These are phyloP conservation scores for Vimba vimba DNA, from an alignment of 2,113 vertebrate species.

Conservation along the genomic window DNA sequence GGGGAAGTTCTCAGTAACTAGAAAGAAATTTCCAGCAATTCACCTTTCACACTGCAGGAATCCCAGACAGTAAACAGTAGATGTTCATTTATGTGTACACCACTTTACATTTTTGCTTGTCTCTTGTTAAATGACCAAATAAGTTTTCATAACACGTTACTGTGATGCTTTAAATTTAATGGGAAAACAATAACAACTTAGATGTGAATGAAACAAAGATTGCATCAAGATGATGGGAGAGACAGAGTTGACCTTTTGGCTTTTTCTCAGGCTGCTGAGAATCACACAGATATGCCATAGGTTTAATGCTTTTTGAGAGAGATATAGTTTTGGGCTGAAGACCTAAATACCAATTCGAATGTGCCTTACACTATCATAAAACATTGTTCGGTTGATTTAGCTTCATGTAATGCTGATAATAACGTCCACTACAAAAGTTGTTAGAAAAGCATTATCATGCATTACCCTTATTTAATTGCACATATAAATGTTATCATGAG, in stretches of 20 bases:
- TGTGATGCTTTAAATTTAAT: neutral
- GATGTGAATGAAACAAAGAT: neutral
- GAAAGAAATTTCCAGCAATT: constrained; percentile 11
- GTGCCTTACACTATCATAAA: neutral
- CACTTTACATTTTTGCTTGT: neutral
- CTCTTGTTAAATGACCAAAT: neutral
- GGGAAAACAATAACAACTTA: neutral
- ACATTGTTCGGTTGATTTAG: neutral
- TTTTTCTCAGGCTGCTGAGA: constrained; percentile 47
- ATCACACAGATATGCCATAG: constrained; percentile 44
- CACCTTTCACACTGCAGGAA: constrained; percentile 18
- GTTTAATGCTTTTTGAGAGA: constrained; percentile 24
- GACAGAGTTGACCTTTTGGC: constrained; percentile 40
- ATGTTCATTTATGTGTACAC: constrained; percentile 10
- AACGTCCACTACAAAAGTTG: neutral
- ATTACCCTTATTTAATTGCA: neutral
- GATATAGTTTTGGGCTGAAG: neutral
- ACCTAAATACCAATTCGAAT: neutral
- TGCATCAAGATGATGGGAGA: neutral
- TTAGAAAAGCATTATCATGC: neutral
- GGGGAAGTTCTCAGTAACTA: neutral
- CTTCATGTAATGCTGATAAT: neutral
- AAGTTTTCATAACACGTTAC: neutral
- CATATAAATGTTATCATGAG: neutral
- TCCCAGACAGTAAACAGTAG: constrained; percentile 38